Evolutionary conservation across 2,113 vertebrate genomes (phyloP), one percentile per base, ranked within the genome.

Genomic region (Amphiprion ocellaris): DNA sequence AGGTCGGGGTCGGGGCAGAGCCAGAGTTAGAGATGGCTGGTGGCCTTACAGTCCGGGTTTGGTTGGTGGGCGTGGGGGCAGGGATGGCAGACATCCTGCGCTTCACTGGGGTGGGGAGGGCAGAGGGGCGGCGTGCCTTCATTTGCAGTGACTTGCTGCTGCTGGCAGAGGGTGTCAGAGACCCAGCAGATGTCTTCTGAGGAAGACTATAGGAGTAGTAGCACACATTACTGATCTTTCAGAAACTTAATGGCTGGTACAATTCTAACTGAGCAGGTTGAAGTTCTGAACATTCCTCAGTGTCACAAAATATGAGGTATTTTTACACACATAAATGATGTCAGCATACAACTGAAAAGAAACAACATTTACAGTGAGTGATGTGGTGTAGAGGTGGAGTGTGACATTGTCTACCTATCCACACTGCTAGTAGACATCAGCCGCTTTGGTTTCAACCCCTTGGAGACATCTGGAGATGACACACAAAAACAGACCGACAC

Each of bases 31-130:
- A 10, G 28, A 16, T 50, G 4, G 81, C 10, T 10, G 49, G 73
- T 0, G 86, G 85, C 26, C 74, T 70, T 10, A 54, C 1, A 2
- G 21, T 3, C 24, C 91, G 89, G 23, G 90, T 74, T 3, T 39
- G 2, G 46, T 90, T 88, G 41, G 77, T 93, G 0, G 96, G 96
- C 5, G 92, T 93, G 12, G 78, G 80, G 17, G 73, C 17, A 0
- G 94, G 93, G 53, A 97, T 83, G 19, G 92, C 73, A 0, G 95
- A 96, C 47, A 86, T 26, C 11, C 92, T 90, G 14, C 91, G 89
- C 30, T 74, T 77, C 2, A 94, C 41, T 0, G 97, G 96, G 0
- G 97, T 97, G 9, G 97, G 97, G 3, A 98, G 68, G 8, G 91
- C 91, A 0, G 96, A 96, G 0, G 81, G 69, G 1, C 82, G 92